phyloP scores from a whole-genome alignment of 2,888 invertebrate species.

The Micoletzkya japonica region DNA sequence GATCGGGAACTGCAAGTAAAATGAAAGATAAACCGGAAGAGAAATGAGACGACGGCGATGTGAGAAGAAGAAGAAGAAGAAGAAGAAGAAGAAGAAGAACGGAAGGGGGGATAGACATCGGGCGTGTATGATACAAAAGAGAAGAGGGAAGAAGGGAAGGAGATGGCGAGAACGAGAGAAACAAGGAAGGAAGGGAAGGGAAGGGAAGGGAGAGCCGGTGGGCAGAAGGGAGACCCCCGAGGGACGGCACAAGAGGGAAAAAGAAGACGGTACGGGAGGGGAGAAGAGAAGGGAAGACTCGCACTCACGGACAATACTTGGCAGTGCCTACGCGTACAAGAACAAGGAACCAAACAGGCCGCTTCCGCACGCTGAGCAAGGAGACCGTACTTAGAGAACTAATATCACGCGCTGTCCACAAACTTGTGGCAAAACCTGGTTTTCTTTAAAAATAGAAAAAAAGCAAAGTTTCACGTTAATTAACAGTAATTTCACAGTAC shows the following conservation, averaged over 20 bases:
- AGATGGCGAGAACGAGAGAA: constrained; percentile 1
- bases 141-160: not conserved
- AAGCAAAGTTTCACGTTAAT: too few relatives aligned
- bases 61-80: not conserved
- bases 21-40: not conserved
- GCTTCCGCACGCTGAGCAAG: too few relatives aligned
- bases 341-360: too few relatives aligned
- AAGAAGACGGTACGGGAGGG: not conserved
- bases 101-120: not conserved
- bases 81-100: constrained; percentile 3
- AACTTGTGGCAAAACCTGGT: too few relatives aligned
- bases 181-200: not conserved
- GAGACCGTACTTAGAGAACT: too few relatives aligned
- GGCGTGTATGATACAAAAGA: not conserved
- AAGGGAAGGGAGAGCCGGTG: constrained; percentile 3
- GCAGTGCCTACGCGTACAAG: too few relatives aligned
- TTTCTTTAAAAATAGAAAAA: too few relatives aligned
- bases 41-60: not conserved
- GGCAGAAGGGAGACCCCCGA: too few relatives aligned
- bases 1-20: not conserved
- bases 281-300: too few relatives aligned
- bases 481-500: too few relatives aligned
- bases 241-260: not conserved
- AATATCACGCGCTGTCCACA: too few relatives aligned
- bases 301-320: too few relatives aligned